Evolutionary conservation across 2,113 vertebrate species (phyloP).

Genomic region (Hippocampus abdominalis): DNA sequence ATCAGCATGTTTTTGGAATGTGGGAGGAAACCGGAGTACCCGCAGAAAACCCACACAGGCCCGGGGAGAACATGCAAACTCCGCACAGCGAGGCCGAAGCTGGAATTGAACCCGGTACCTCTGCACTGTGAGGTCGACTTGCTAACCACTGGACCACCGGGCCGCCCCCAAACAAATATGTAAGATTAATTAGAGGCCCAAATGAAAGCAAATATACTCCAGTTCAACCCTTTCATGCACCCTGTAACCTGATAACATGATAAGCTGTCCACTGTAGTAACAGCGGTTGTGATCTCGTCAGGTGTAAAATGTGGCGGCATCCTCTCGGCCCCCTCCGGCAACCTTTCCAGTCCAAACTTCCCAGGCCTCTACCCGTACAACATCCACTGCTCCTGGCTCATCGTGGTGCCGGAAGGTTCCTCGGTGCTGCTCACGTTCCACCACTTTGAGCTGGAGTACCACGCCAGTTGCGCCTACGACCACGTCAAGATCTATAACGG

Average conservation of each 20-base stretch:
- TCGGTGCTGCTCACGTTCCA: constrained; percentile 88
- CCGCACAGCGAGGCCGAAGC: too few species aligned
- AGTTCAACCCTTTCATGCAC: not conserved
- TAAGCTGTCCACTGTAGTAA: too few species aligned
- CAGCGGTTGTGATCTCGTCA: constrained; percentile 38
- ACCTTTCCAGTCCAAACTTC: constrained; percentile 95
- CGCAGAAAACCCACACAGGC: too few species aligned
- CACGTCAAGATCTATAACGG: constrained; percentile 95
- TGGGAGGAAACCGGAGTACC: too few species aligned
- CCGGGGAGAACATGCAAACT: too few species aligned
- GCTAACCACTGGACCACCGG: too few species aligned
- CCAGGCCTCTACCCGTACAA: constrained; percentile 86
- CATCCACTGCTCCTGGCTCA: constrained; percentile 88
- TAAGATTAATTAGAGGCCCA: not conserved
- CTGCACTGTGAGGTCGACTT: too few species aligned
- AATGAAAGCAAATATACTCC: not conserved
- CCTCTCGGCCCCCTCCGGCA: constrained; percentile 84
- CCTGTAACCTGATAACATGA: too few species aligned
- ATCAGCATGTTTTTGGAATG: too few species aligned
- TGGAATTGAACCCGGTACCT: too few species aligned
- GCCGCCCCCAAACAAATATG: too few species aligned
- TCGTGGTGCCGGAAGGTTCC: constrained; percentile 92
- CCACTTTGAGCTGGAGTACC: constrained; percentile 89
- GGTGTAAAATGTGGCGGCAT: constrained; percentile 96
- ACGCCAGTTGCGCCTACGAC: constrained; percentile 83